phyloP scores from a whole-genome alignment of 53 echinoderm and acorn worm species.

The Henricia sp. region DNA sequence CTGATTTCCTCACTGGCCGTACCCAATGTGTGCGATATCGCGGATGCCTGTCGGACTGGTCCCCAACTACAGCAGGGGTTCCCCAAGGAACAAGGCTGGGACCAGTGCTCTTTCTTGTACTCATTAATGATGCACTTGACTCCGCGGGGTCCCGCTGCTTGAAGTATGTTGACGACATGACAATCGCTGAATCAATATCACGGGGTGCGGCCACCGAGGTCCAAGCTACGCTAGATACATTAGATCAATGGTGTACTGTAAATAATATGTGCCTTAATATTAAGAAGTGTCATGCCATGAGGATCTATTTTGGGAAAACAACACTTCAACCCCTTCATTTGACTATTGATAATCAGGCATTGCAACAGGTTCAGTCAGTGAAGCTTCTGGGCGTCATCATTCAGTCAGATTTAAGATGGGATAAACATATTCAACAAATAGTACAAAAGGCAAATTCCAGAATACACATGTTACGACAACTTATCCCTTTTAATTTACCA shows the following conservation, averaged over 20 bases:
- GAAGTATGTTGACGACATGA: not conserved
- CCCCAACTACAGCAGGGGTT: constrained; percentile 23
- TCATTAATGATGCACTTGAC: constrained; percentile 5
- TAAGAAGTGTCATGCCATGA: constrained; percentile 4
- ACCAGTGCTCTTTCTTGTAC: constrained; percentile 6
- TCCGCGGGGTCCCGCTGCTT: not conserved
- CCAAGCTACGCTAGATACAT: not conserved
- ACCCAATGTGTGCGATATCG: constrained; percentile 33
- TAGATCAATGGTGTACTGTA: constrained; percentile 9
- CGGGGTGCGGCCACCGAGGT: not conserved
- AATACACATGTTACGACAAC: not conserved
- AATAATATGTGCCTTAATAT: not conserved
- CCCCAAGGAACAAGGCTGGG: constrained; percentile 35
- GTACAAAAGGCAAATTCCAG: not conserved
- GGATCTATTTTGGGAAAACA: not conserved
- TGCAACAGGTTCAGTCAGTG: not conserved
- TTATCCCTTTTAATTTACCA: not conserved
- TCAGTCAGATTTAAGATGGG: not conserved
- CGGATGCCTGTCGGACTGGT: constrained; percentile 23
- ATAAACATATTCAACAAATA: not conserved
- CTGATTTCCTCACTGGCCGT: constrained; percentile 2
- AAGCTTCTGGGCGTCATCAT: not conserved
- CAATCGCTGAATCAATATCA: not conserved
- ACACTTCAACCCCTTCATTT: not conserved
- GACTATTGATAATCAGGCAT: not conserved